Base-by-base conservation (phyloP, 1,140 invertebrate genomes). In the Epicauta chinensis region DNA sequence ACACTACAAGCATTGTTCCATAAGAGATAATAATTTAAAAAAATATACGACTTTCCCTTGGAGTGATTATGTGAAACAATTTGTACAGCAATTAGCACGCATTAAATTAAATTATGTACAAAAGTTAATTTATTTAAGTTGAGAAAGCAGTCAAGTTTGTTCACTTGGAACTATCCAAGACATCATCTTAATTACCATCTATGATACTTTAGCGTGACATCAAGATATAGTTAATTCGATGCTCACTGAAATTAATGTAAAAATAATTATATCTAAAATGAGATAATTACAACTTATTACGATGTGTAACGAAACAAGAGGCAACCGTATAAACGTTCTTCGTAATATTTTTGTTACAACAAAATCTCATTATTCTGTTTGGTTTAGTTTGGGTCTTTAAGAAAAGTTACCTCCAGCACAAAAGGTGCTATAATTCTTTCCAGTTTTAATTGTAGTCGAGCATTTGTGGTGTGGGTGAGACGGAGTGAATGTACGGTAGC, bases 231-330 rank as follows among this genome's bases (percentile, higher is more conserved):
- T 63, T 58, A 54, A 57, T 56, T 61, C 58, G 54, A 37, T 43
- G 59, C 45, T 51, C 58, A 48, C 55, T 59, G 53, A 64, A 66
- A 66, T 66, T 66, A 62, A 66, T 64, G 60, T 63, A 53, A 59
- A 64, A 64, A 66, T 66, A 66, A 65, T 65, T 63, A 59, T 56
- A 55, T 48, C 60, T 60, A 55, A 65, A 65, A 63, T 56, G 52
- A 53, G 60, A 61, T 62, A 65, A 65, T 65, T 65, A 64, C 54
- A 51, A 23, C 4, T 56, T 64, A 65, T 65, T 64, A 64, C 45
- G 54, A 62, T 60, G 60, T 55, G 50, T 59, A 61, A 61, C 59
- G 53, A 61, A 54, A 61, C 23, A 23, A 61, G 56, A 42, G 53
- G 50, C 52, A 59, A 56, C 53, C 50, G 50, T 58, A 50, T 58